Evolutionary conservation across 2,797 vertebrate species (phyloP), one percentile per base, ranked within the genome.

Genomic region (Phalloptychus januarius): DNA sequence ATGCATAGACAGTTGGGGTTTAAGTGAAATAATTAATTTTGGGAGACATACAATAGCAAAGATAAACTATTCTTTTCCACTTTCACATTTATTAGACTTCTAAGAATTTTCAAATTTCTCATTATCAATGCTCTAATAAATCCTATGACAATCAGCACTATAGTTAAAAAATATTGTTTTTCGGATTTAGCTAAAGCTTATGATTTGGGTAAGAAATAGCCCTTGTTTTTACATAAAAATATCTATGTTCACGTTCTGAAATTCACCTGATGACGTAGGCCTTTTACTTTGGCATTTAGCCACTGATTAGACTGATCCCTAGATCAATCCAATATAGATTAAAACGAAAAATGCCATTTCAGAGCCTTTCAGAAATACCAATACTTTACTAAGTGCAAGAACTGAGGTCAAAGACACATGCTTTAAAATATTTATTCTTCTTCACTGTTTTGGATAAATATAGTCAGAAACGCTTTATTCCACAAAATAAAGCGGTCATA

Each of bases 221-320:
- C 13, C 10, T 58, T 31, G 28, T 58, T 58, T 58, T 18, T 58
- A 7, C 16, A 33, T 18, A 36, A 63, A 20, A 36, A 63, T 33
- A 7, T 52, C 20, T 18, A 23, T 44, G 23, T 79, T 46, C 18
- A 13, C 28, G 33, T n/a, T 31, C 11, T 23, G 18, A 52, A 13
- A 52, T 70, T 65, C 33, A 54, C 54, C 42, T 79, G 40, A 16
- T 31, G 42, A 71, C 7, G 23, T 42, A 58, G 5, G 42, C 2
- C n/a, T 71, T 40, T 72, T 46, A 50, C 6, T 71, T 48, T 52
- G 28, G 48, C 36, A 25, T 76, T 65, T 65, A 56, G 72, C n/a
- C 73, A 63, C 7, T 48, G 10, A 31, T 75, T 25, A 61, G 5
- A 45, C 44, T 44, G 4, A 28, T 31, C 54, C n/a, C 54, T 23